Conservation (phyloP, 2,797 vertebrate species). For the Lophius americanus region DNA sequence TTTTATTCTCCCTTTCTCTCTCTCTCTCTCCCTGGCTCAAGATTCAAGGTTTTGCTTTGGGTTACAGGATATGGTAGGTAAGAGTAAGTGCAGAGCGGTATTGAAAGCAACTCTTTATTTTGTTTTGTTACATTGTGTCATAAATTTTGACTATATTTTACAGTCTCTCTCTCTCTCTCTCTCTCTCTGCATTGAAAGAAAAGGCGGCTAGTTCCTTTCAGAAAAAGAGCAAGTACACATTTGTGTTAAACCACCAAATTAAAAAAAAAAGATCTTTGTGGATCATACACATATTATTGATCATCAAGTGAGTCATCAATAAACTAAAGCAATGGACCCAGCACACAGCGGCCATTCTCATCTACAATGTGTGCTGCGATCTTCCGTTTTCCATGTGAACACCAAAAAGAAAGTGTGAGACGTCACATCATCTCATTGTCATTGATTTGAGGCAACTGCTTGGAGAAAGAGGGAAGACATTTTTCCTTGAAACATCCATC, state of each 20-base stretch:
- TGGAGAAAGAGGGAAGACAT: background rate
- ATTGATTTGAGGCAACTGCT: conserved; percentile 20
- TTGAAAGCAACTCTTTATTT: conserved; percentile 75
- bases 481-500: conserved; percentile 3
- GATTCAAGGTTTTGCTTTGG: conserved; percentile 42
- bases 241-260: conserved; percentile 11
- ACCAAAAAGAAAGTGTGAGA: conserved; percentile 21
- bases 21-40: no score
- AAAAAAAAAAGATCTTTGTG: background rate
- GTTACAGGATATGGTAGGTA: conserved; percentile 59
- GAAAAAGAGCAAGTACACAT: conserved; percentile 37
- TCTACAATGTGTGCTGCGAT: conserved; percentile 57
- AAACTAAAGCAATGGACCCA: conserved; percentile 50
- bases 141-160: conserved; percentile 13
- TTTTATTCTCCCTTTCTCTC: no score
- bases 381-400: conserved; percentile 45
- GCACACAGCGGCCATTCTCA: conserved; percentile 45
- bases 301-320: conserved; percentile 42
- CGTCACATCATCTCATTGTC: conserved; percentile 16
- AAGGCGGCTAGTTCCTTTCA: conserved; percentile 22
- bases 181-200: conserved; percentile 43
- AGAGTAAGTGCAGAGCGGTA: conserved; percentile 58
- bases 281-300: conserved; percentile 30
- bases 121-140: conserved; percentile 52
- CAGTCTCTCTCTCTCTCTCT: conserved; percentile 21